Evolutionary conservation across 2,888 invertebrate species (phyloP).

Genomic region (Pollenia labialis): DNA sequence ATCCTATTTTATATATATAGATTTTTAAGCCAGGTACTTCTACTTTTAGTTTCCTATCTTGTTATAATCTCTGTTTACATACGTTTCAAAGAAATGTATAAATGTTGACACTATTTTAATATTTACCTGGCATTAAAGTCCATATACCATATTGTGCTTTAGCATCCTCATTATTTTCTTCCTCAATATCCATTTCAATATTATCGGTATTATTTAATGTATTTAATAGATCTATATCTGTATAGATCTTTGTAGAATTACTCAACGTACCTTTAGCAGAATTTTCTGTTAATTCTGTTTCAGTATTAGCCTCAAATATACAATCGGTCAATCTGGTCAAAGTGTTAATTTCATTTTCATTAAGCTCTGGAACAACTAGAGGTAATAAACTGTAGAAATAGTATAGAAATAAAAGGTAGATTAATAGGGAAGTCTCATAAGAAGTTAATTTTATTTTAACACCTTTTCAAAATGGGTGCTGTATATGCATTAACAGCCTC

Average conservation of each 20-base stretch:
- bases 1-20: too few relatives aligned
- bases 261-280: not conserved
- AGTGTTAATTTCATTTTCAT: constrained; percentile 70
- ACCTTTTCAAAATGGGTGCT: constrained; percentile 79
- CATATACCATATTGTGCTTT: constrained; percentile 78
- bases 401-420: not conserved
- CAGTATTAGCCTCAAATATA: constrained; percentile 54
- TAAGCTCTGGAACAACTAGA: constrained; percentile 78
- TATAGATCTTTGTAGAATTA: constrained; percentile 70
- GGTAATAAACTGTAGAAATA: constrained; percentile 76
- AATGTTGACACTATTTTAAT: not conserved
- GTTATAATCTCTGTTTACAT: not conserved
- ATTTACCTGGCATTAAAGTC: constrained; percentile 78
- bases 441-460: not conserved
- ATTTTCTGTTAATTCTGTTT: constrained; percentile 49
- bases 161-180: not conserved
- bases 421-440: not conserved
- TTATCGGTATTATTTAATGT: constrained; percentile 56
- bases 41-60: not conserved
- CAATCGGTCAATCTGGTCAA: constrained; percentile 76
- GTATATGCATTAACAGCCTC: constrained; percentile 77
- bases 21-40: too few relatives aligned
- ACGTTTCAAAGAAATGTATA: not conserved
- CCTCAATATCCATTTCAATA: constrained; percentile 52
- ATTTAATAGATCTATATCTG: constrained; percentile 72